phyloP scores from a whole-genome alignment of 2,113 vertebrate species.

The Cardinalis cardinalis region DNA sequence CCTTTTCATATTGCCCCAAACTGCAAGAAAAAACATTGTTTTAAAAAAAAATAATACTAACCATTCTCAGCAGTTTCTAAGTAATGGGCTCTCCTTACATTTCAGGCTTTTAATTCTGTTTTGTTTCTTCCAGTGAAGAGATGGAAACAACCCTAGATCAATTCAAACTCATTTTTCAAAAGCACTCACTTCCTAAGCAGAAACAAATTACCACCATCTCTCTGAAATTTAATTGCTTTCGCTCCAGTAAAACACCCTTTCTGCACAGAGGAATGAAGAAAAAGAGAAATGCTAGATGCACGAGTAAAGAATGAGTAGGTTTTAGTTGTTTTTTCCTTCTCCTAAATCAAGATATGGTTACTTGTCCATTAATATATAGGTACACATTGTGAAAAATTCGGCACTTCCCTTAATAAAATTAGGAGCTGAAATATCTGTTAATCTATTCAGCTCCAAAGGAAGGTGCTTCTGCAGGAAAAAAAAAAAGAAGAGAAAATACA shows the following conservation, averaged over 20 bases:
- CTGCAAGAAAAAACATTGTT: neutral
- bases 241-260: neutral
- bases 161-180: slow-evolving; percentile 45
- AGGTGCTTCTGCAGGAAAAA: neutral
- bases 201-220: slow-evolving; percentile 37
- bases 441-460: neutral
- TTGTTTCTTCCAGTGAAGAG: slow-evolving; percentile 28
- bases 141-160: slow-evolving; percentile 19
- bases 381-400: neutral
- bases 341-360: neutral
- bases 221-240: slow-evolving; percentile 26
- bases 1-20: neutral
- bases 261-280: neutral
- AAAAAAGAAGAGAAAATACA: neutral
- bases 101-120: slow-evolving; percentile 23
- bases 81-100: neutral
- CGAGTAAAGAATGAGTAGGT: neutral
- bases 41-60: neutral
- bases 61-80: slow-evolving; percentile 19
- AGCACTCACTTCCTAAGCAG: slow-evolving; percentile 18
- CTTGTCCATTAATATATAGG: neutral
- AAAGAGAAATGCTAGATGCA: neutral
- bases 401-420: neutral
- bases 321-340: neutral
- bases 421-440: neutral